Base-by-base conservation (phyloP, 2,797 vertebrate species). In the Eulemur mongoz region DNA sequence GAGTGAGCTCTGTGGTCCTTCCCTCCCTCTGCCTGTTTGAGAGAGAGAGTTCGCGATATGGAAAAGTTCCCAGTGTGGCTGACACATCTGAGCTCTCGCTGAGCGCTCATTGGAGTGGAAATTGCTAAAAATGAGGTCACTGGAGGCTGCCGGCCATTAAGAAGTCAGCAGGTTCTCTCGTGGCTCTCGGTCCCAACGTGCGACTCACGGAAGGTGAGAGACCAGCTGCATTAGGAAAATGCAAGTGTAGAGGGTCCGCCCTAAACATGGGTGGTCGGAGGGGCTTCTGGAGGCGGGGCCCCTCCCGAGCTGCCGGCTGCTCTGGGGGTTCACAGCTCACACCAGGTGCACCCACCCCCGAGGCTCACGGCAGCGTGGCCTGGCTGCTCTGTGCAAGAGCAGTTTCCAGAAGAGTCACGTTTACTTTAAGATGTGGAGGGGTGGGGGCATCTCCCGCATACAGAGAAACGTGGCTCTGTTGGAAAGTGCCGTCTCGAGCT, bases 91-190 rank as follows among this genome's bases (percentile, higher is more conserved):
- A 43, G 79, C 86, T 85, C 38, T 86, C 50, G 1, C 30, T 5
- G 63, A 96, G 48, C n/a, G 50, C 70, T 50, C 91, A 9, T 0
- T 93, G 90, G 93, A 93, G 54, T 94, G 90, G 83, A 96, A 98
- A 94, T 43, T 25, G 75, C 84, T 95, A 82, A 89, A 96, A 95
- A 85, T 94, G 80, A 96, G 79, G 87, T 94, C 87, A 63, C 48
- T 13, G 52, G 57, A 73, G 89, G 35, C 96, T 63, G 9, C 25
- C 0, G 89, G 78, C 94, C 96, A 76, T 81, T 25, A 61, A 82
- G 90, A 89, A 17, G 27, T 25, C 18, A 1, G 85, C 82, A 9
- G 92, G 76, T 23, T 48, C 81, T 88, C 40, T 1, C 0, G 20
- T 43, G 69, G 18, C 88, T 45, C 91, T 78, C 38, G 52, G 70